Base-by-base conservation (phyloP, 1,140 invertebrate species). In the Trichomalopsis sarcophagae region DNA sequence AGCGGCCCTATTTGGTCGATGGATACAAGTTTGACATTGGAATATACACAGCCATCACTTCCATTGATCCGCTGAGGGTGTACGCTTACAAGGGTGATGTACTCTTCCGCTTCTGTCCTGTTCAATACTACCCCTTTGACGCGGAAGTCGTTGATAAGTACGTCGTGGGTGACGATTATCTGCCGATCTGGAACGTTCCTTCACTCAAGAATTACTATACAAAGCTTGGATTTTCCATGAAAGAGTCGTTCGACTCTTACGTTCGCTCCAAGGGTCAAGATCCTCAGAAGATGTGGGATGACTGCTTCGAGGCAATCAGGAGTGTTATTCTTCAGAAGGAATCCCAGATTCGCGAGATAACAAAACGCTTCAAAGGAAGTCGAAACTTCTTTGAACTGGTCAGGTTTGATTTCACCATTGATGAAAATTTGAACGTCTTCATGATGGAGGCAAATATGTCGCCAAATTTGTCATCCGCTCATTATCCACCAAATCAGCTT, bases 401-500 rank as follows among this genome's bases (percentile, higher is more conserved):
- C 91, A 94, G 98, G 75, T 97, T 99, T 90, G 98, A 99, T 92
- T 97, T 99, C 91, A 96, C 98, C 0, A 93, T 99, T 9, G 98
- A 99, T 91, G 96, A 98, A 87, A 93, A 98, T 76, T 90, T 99
- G 0, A 97, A 97, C 75, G 96, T 99, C 3, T 97, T 96, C 89
- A 93, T 99, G 3, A 96, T 99, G 95, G 98, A 99, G 93, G 98
- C 97, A 1, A 99, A 99, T 91, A 99, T 99, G 98, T 99, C 98
- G 44, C 99, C 98, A 0, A 99, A 99, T 94, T 94, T 99, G 33
- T 98, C 97, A 0, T 99, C 98, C 0, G 96, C 96, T 0, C 98
- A 99, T 93, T 99, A 97, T 92, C 95, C 96, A 69, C 96, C 95
- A 0, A 99, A 99, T 91, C 95, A 95, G 84, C 90, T 98, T 13